Conservation (phyloP, 2,113 vertebrate species). For the Nanorana parkeri region DNA sequence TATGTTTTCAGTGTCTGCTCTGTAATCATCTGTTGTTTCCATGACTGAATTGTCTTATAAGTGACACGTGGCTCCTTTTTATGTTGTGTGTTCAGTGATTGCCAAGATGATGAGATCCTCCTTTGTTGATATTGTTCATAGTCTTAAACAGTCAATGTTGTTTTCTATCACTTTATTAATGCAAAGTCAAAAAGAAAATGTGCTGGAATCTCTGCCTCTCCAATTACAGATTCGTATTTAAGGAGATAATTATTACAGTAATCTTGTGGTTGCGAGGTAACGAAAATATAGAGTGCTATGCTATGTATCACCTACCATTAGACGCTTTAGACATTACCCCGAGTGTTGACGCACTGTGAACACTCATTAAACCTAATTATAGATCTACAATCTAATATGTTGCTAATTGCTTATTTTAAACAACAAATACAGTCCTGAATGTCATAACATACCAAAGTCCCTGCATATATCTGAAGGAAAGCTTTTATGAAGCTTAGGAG, state of each 20-base stretch:
- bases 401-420: too few relatives aligned
- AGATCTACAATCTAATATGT: too few relatives aligned
- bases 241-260: background rate
- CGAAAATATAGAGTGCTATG: conserved; percentile 14
- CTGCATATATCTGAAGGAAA: too few relatives aligned
- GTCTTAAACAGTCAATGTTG: conserved; percentile 28
- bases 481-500: too few relatives aligned
- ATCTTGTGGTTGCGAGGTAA: background rate
- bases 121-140: conserved; percentile 13
- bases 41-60: conserved; percentile 20
- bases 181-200: conserved; percentile 1
- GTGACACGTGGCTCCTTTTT: background rate
- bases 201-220: conserved; percentile 11
- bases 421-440: too few relatives aligned
- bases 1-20: background rate
- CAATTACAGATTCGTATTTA: conserved; percentile 32
- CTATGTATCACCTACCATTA: background rate
- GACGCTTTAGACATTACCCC: too few relatives aligned
- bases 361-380: too few relatives aligned
- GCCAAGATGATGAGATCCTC: background rate
- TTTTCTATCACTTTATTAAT: conserved; percentile 16
- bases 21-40: background rate
- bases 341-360: too few relatives aligned
- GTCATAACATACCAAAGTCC: too few relatives aligned
- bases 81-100: background rate